Percentiles rank a stretch among this genome's conserved stretches.
phyloP scores from a whole-genome alignment of 2,113 vertebrate species.

The Bufo bufo region DNA sequence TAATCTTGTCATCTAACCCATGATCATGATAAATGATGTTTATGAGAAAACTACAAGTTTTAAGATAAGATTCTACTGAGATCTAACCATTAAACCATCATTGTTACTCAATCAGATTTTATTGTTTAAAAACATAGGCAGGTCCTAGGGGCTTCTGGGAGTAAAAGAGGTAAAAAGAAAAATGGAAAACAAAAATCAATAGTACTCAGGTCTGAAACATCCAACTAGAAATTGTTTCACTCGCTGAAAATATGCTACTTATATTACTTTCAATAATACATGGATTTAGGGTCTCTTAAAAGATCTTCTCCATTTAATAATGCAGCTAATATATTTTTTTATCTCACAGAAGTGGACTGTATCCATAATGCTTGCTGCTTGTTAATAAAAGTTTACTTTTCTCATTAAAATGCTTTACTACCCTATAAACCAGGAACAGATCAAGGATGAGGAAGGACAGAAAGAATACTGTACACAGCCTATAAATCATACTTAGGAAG shows the following conservation, averaged over 20 bases:
- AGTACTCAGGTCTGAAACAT: neutral
- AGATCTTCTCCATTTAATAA: neutral
- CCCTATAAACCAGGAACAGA: slow-evolving; percentile 22
- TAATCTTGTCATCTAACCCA: too few relatives aligned
- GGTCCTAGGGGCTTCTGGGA: too few relatives aligned
- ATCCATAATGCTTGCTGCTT: neutral
- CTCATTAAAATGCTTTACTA: slow-evolving; percentile 49
- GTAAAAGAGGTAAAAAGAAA: too few relatives aligned
- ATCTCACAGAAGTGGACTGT: neutral
- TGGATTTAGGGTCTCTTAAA: neutral
- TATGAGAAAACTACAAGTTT: too few relatives aligned
- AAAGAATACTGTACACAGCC: neutral
- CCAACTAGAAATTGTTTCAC: neutral
- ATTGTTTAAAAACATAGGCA: too few relatives aligned
- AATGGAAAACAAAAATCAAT: too few relatives aligned
- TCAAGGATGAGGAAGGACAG: slow-evolving; percentile 24
- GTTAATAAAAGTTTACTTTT: slow-evolving; percentile 50
- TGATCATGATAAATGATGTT: too few relatives aligned
- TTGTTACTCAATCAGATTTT: too few relatives aligned
- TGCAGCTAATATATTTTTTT: neutral
- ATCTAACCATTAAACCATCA: too few relatives aligned
- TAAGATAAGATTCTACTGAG: too few relatives aligned
- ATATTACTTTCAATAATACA: neutral
- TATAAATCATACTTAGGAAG: slow-evolving; percentile 1
- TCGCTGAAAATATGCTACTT: neutral